phyloP scores from a whole-genome alignment of 2,113 vertebrate species.

The Gymnocephalus cernua region DNA sequence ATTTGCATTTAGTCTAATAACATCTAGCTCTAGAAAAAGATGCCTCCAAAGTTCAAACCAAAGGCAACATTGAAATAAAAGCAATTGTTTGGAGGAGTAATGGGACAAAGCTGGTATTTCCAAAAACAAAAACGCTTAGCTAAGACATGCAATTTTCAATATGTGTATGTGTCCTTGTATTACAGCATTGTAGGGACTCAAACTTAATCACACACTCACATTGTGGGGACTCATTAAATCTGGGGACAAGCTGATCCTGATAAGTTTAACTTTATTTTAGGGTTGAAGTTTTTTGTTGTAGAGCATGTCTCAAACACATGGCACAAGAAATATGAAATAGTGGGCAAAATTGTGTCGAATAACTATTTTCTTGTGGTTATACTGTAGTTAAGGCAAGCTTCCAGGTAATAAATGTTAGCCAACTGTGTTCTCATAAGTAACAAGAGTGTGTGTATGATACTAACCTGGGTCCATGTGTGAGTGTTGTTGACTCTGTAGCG shows the following conservation, averaged over 20 bases:
- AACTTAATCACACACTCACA: neutral
- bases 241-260: neutral
- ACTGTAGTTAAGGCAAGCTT: neutral
- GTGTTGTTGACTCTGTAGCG: conserved; percentile 7
- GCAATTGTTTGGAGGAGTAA: neutral
- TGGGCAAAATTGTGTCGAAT: neutral
- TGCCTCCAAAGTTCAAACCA: neutral
- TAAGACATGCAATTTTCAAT: neutral
- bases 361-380: neutral
- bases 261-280: neutral
- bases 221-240: neutral
- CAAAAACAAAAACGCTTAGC: too few species aligned
- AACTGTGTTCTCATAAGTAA: neutral
- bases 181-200: neutral
- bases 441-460: neutral
- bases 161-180: neutral
- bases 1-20: neutral
- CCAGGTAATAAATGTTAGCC: neutral
- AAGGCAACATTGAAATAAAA: neutral
- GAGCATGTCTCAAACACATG: neutral
- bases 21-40: neutral
- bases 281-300: neutral
- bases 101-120: neutral
- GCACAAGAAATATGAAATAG: too few species aligned
- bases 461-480: conserved; percentile 34